Conservation (phyloP, 2,888 invertebrate genomes). For the Caenorhabditis imperialis region DNA sequence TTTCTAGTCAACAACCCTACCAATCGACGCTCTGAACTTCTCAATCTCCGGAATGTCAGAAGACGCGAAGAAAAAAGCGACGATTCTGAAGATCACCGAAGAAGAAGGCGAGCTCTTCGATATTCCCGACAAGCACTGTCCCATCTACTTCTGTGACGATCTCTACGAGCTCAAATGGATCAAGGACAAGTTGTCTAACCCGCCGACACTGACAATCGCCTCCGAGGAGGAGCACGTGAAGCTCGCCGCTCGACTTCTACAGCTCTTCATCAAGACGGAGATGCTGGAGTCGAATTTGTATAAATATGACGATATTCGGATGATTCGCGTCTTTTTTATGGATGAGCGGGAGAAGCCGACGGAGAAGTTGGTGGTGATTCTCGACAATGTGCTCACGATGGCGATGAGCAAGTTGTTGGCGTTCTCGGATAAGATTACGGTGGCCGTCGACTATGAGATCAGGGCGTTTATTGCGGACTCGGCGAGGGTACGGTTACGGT, state of each 20-base stretch:
- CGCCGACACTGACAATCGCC: neutral
- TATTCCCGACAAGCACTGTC: neutral
- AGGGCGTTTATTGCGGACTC: slow-evolving; percentile 32
- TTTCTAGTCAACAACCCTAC: slow-evolving; percentile 4
- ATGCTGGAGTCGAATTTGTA: slow-evolving; percentile 23
- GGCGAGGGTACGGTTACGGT: no score
- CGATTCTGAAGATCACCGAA: slow-evolving; percentile 30
- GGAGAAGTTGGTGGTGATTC: slow-evolving; percentile 16
- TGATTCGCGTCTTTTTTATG: slow-evolving; percentile 36
- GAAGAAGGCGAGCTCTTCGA: slow-evolving; percentile 30
- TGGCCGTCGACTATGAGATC: slow-evolving; percentile 27
- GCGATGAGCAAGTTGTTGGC: slow-evolving; percentile 32
- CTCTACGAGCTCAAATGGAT: slow-evolving; percentile 32
- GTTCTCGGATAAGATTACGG: slow-evolving; percentile 37
- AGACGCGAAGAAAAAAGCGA: slow-evolving; percentile 24
- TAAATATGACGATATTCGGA: slow-evolving; percentile 44
- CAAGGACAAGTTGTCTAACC: slow-evolving; percentile 1
- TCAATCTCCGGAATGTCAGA: slow-evolving; percentile 10
- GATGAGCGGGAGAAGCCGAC: slow-evolving; percentile 30
- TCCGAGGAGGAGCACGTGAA: slow-evolving; percentile 18
- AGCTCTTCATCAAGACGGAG: slow-evolving; percentile 28
- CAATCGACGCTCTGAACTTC: slow-evolving; percentile 6
- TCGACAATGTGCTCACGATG: slow-evolving; percentile 27
- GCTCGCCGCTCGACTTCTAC: slow-evolving; percentile 18
- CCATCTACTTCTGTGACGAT: slow-evolving; percentile 4